Evolutionary conservation across 2,888 invertebrate genomes (phyloP).

Genomic region (Drepana falcataria): DNA sequence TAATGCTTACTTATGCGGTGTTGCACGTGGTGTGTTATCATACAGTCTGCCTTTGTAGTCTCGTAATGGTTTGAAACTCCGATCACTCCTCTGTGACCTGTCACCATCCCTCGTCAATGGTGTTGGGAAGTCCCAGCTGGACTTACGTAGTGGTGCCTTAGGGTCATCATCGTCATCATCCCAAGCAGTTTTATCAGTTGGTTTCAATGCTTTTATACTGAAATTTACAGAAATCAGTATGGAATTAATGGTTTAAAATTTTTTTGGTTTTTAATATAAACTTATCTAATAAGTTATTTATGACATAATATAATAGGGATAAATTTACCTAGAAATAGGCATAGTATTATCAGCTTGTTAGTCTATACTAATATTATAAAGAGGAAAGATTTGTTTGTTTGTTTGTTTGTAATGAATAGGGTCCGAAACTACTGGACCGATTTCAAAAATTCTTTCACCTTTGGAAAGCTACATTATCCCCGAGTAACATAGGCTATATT

Average conservation of each 20-base stretch:
- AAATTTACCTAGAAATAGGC: too few species aligned
- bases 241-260: not conserved
- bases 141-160: constrained; percentile 80
- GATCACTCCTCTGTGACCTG: constrained; percentile 56
- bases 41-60: constrained; percentile 67
- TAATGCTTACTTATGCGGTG: constrained; percentile 86
- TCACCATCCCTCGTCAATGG: constrained; percentile 79
- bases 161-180: constrained; percentile 88
- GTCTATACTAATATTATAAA: too few species aligned
- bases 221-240: constrained; percentile 13
- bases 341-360: too few species aligned
- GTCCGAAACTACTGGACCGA: too few species aligned
- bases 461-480: too few species aligned
- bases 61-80: constrained; percentile 42
- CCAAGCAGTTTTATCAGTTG: constrained; percentile 85
- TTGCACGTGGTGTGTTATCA: constrained; percentile 88
- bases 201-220: constrained; percentile 70
- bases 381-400: too few species aligned
- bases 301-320: too few species aligned
- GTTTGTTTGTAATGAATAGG: too few species aligned
- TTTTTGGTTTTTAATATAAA: too few species aligned
- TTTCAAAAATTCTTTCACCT: too few species aligned
- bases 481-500: too few species aligned
- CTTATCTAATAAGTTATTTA: too few species aligned
- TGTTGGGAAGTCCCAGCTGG: constrained; percentile 96